A percentile compares a stretch with the other conserved stretches of the same genome.
Conservation (phyloP, 2,113 vertebrate species). For the Sander vitreus region DNA sequence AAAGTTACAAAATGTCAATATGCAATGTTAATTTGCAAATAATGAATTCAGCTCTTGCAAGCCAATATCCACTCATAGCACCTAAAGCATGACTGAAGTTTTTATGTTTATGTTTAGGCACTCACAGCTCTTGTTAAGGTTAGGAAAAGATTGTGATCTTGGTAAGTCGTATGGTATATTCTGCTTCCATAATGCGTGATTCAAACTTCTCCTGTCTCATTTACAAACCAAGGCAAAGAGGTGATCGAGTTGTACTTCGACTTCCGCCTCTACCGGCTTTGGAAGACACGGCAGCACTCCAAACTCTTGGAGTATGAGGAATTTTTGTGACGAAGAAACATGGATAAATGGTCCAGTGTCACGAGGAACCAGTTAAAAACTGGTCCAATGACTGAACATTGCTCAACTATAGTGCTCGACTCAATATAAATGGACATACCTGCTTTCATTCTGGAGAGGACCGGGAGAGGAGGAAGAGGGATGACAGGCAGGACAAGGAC, state of each 20-base stretch:
- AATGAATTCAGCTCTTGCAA: neutral
- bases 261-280: constrained; percentile 97
- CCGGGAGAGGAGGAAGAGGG: constrained; percentile 46
- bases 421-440: constrained; percentile 52
- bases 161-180: neutral
- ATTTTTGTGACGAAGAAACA: constrained; percentile 81
- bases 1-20: neutral
- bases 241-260: constrained; percentile 99
- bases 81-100: neutral
- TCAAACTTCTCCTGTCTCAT: constrained; percentile 19
- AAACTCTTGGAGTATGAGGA: constrained; percentile 97
- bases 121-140: neutral
- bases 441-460: constrained; percentile 65
- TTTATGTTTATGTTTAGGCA: neutral
- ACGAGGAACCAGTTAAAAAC: constrained; percentile 48
- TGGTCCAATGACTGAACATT: constrained; percentile 44
- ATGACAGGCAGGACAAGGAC: constrained; percentile 20
- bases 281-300: constrained; percentile 98
- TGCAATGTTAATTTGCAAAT: neutral
- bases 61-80: neutral
- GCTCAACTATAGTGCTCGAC: constrained; percentile 46
- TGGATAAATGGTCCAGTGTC: constrained; percentile 25
- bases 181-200: neutral
- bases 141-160: neutral
- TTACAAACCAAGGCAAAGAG: constrained; percentile 89